Evolutionary conservation across 2,797 vertebrate species (phyloP).

Genomic region (Enteromius mattozi): DNA sequence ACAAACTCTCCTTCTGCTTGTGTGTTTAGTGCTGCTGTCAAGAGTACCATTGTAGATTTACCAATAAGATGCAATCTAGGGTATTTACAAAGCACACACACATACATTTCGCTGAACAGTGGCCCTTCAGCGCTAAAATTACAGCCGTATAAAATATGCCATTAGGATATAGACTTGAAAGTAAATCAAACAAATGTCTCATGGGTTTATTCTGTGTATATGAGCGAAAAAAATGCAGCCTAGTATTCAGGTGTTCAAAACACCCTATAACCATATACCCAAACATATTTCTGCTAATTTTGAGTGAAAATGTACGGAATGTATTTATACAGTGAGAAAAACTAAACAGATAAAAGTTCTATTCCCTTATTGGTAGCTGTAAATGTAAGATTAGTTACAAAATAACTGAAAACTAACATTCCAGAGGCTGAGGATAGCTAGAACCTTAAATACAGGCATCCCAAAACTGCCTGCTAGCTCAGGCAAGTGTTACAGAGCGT

Average conservation of each 20-base stretch:
- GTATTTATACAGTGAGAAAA: not conserved
- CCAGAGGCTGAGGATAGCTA: not conserved
- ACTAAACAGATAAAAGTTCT: not conserved
- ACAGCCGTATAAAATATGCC: not conserved
- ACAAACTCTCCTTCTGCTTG: not conserved
- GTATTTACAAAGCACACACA: not conserved
- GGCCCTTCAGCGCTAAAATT: not conserved
- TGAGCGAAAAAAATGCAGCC: not conserved
- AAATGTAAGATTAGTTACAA: not conserved
- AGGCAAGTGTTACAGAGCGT: not conserved
- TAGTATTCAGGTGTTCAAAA: not conserved
- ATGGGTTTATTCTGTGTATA: conserved; percentile 1
- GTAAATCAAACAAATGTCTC: not conserved
- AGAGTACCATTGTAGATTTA: conserved; percentile 17
- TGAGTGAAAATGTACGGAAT: not conserved
- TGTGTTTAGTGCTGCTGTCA: not conserved
- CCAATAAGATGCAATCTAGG: conserved; percentile 1
- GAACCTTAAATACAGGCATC: not conserved
- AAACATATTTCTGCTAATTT: not conserved
- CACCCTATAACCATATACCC: no score
- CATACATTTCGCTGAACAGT: not conserved
- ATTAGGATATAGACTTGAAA: not conserved
- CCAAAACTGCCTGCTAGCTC: no score
- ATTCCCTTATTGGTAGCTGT: not conserved
- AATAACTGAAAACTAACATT: not conserved